Evolutionary conservation across 1,140 invertebrate genomes (phyloP).

Genomic region (Cherax destructor): DNA sequence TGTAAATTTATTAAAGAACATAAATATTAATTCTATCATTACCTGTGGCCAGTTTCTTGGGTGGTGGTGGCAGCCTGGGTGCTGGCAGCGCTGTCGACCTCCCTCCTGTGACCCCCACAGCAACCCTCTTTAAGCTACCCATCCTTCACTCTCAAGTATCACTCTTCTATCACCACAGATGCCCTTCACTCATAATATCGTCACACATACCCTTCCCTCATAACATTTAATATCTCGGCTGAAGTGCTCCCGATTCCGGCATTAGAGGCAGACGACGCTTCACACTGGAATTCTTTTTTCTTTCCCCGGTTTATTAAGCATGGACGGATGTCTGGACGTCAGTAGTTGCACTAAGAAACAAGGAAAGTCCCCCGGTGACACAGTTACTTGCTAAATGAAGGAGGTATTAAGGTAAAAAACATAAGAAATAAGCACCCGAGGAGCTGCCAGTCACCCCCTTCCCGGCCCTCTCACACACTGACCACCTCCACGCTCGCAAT

Average conservation of each 20-base stretch:
- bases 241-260: not conserved
- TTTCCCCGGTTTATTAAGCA: not conserved
- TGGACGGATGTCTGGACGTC: slow-evolving; percentile 51
- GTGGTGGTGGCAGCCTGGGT: slow-evolving; percentile 20
- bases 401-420: no score
- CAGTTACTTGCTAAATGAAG: not conserved
- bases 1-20: no score
- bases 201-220: not conserved
- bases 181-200: not conserved
- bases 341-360: not conserved
- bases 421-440: no score
- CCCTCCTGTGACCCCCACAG: not conserved
- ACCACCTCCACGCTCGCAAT: no score
- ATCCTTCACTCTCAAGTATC: not conserved
- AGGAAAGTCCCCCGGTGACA: slow-evolving; percentile 12
- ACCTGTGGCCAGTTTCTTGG: slow-evolving; percentile 61
- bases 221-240: not conserved
- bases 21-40: not conserved
- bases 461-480: no score
- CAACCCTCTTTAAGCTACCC: slow-evolving; percentile 48
- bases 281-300: not conserved
- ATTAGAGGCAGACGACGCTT: not conserved
- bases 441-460: no score
- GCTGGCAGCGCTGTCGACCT: slow-evolving; percentile 31
- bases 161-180: not conserved